Percentiles rank a stretch among this genome's conserved stretches.
These are phyloP conservation scores for Dryas iulia DNA, from an alignment of 1,140 invertebrate genomes.

Conservation along the genomic window DNA sequence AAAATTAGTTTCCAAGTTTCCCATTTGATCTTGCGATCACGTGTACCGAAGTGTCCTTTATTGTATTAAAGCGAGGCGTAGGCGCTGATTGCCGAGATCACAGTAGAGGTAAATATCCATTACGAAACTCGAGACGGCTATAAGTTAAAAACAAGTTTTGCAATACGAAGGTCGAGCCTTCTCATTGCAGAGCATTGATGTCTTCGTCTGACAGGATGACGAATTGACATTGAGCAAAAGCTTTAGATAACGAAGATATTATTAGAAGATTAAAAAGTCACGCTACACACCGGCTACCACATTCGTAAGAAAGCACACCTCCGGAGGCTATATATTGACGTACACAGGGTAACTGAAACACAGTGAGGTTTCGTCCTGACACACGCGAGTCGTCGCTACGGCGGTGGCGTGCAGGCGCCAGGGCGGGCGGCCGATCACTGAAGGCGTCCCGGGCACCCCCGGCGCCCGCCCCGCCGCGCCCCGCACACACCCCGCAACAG, in stretches of 20 bases:
- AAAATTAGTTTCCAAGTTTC: constrained; percentile 14
- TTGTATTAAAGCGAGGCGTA: constrained; percentile 6
- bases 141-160: constrained; percentile 16
- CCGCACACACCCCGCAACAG: constrained; percentile 49
- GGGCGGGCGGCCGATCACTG: constrained; percentile 69
- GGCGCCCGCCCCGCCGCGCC: constrained; percentile 37
- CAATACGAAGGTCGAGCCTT: constrained; percentile 14
- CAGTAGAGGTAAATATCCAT: constrained; percentile 32
- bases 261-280: constrained; percentile 28
- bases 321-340: not conserved
- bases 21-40: constrained; percentile 17
- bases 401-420: constrained; percentile 51
- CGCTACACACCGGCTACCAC: constrained; percentile 1
- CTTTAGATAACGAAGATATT: constrained; percentile 25
- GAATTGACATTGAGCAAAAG: constrained; percentile 37
- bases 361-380: constrained; percentile 43
- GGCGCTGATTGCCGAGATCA: not conserved
- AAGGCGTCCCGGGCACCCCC: constrained; percentile 50
- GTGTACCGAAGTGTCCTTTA: constrained; percentile 12
- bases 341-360: constrained; percentile 22
- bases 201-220: constrained; percentile 43
- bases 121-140: constrained; percentile 26
- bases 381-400: constrained; percentile 40
- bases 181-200: constrained; percentile 22
- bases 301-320: not conserved